These are phyloP conservation scores for Oreotragus oreotragus DNA, from an alignment of 2,113 vertebrate genomes.

Conservation along the genomic window DNA sequence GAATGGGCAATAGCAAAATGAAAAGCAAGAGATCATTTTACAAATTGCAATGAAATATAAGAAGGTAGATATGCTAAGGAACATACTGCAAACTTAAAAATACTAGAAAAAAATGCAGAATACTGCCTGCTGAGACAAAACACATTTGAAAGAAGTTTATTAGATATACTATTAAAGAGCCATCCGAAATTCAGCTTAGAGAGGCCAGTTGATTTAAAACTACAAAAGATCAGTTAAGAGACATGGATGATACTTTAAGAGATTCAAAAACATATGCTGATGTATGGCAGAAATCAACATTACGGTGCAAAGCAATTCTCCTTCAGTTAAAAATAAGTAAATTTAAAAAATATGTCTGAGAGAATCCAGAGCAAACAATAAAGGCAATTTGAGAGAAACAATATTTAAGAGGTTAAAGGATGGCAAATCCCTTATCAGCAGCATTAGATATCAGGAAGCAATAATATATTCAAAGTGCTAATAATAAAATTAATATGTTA, in stretches of 20 bases:
- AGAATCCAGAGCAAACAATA: neutral
- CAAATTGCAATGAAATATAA: neutral
- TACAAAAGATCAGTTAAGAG: neutral
- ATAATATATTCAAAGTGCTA: neutral
- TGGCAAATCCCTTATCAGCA: neutral
- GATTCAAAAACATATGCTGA: neutral
- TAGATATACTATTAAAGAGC: neutral
- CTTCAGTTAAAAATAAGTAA: neutral
- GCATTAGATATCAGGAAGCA: neutral
- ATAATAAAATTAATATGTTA: too few species aligned
- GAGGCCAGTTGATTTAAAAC: neutral
- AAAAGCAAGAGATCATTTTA: neutral
- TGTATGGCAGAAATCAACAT: neutral
- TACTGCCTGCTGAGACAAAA: neutral
- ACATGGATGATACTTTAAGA: neutral
- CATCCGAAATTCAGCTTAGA: neutral
- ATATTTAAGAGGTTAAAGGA: neutral
- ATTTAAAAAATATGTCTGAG: neutral
- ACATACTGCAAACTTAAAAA: neutral
- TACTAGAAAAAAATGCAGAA: neutral
- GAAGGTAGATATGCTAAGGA: neutral
- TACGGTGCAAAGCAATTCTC: neutral
- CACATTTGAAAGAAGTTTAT: neutral
- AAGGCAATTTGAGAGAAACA: neutral
- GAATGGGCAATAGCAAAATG: neutral